A percentile compares a stretch with the other conserved stretches of the same genome.
These are phyloP conservation scores for Hydractinia symbiolongicarpus DNA, from an alignment of 30 jellyfish, hydroid and myxozoan species.

Conservation along the genomic window DNA sequence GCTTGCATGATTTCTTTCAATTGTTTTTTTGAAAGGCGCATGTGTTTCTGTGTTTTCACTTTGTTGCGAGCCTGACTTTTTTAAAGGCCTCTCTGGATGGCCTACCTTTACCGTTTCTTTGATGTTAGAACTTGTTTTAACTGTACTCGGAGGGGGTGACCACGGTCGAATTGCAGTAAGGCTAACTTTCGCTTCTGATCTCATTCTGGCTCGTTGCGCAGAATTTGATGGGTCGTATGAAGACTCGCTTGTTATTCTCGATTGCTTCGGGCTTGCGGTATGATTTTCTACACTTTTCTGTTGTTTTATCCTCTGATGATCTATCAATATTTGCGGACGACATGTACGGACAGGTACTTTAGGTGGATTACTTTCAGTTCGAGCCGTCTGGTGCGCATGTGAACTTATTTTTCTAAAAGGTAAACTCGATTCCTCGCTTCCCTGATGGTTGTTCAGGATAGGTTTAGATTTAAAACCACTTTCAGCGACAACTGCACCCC, in stretches of 20 bases:
- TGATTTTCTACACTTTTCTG: not conserved
- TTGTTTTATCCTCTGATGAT: conserved; percentile 18
- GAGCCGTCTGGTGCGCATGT: not conserved
- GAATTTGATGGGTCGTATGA: not conserved
- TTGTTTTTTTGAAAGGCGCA: not conserved
- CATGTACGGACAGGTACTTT: conserved; percentile 27
- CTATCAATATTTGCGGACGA: conserved; percentile 13
- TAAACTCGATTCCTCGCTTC: not conserved
- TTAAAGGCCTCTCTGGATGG: not conserved
- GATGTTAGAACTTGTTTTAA: conserved; percentile 18
- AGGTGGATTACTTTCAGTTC: conserved; percentile 19
- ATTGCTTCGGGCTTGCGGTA: not conserved
- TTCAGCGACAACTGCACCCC: not conserved
- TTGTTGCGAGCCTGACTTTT: not conserved
- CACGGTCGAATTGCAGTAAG: conserved; percentile 33
- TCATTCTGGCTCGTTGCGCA: not conserved
- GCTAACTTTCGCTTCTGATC: conserved; percentile 27
- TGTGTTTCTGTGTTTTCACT: not conserved
- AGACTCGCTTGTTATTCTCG: not conserved
- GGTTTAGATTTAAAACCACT: not conserved
- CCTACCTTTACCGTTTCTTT: conserved; percentile 11
- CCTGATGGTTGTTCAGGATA: not conserved
- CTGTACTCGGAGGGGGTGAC: conserved; percentile 27
- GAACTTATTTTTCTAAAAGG: conserved; percentile 2
- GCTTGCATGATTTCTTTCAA: not conserved